Conservation (phyloP, 2,113 vertebrate genomes). For the Donacobius atricapilla region DNA sequence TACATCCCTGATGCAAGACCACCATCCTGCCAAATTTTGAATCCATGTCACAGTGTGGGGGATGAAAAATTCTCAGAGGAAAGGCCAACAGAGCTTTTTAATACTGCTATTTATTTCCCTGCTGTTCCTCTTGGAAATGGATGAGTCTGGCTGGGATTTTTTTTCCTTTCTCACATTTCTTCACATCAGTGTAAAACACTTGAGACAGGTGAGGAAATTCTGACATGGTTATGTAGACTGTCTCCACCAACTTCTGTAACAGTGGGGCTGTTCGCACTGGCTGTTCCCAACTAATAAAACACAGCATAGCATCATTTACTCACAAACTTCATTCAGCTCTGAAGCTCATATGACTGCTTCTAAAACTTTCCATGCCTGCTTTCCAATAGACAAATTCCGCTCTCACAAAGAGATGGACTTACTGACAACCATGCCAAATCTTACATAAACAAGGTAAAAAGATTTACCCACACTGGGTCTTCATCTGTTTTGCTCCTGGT, state of each 20-base stretch:
- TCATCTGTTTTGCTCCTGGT: background rate
- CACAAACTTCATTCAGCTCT: background rate
- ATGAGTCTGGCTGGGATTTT: background rate
- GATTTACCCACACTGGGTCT: background rate
- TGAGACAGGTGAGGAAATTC: background rate
- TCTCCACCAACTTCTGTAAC: background rate
- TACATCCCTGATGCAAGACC: background rate
- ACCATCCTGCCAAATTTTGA: background rate
- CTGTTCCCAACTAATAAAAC: background rate
- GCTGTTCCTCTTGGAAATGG: background rate
- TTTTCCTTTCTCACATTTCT: background rate
- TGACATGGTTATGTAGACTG: background rate
- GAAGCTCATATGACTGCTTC: background rate
- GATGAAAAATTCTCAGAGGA: background rate
- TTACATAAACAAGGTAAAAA: slow-evolving; percentile 7
- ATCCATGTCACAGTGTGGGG: background rate
- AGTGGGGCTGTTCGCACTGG: background rate
- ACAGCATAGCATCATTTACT: background rate
- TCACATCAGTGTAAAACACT: background rate
- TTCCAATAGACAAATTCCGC: background rate
- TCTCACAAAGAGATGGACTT: background rate
- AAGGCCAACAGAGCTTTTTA: background rate
- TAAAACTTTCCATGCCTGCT: background rate
- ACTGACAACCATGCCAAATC: background rate
- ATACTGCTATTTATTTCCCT: background rate